Conservation (phyloP, 2,888 invertebrate genomes). For the Metacarcinus magister region DNA sequence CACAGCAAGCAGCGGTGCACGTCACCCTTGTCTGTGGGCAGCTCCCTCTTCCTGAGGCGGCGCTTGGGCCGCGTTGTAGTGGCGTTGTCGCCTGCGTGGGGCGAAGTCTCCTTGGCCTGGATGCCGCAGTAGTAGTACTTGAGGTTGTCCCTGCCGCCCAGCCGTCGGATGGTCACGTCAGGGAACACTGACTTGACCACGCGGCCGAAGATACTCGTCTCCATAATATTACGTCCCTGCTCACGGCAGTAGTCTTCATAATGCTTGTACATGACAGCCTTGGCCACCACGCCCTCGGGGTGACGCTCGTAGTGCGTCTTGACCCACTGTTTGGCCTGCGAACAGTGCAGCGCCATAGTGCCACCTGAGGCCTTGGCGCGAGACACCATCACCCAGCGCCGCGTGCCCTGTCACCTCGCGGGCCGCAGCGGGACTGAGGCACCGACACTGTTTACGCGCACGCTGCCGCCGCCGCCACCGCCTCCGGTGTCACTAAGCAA, state of each 20-base stretch:
- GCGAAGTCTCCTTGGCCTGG: conserved; percentile 80
- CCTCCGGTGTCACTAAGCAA: conserved; percentile 79
- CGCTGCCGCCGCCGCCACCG: not conserved
- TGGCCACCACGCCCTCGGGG: conserved; percentile 82
- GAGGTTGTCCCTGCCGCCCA: conserved; percentile 81
- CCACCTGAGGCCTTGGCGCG: conserved; percentile 70
- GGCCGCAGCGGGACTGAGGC: conserved; percentile 36
- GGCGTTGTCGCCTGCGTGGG: conserved; percentile 80
- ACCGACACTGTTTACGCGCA: conserved; percentile 72
- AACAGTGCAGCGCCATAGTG: conserved; percentile 81
- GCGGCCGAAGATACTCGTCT: conserved; percentile 82
- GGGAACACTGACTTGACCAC: conserved; percentile 82
- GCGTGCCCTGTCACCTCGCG: conserved; percentile 46
- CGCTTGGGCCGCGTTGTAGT: conserved; percentile 82
- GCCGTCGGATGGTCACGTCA: conserved; percentile 80
- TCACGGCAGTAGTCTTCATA: conserved; percentile 82
- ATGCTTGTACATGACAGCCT: conserved; percentile 82
- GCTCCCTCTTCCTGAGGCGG: conserved; percentile 79
- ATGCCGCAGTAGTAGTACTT: conserved; percentile 83
- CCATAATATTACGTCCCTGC: conserved; percentile 81
- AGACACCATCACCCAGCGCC: conserved; percentile 79
- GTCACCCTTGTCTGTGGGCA: conserved; percentile 79
- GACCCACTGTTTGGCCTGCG: conserved; percentile 82
- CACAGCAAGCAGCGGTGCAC: conserved; percentile 79
- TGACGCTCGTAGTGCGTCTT: conserved; percentile 81